Conservation (phyloP, 2,113 vertebrate species). For the Coracopsis vasa region DNA sequence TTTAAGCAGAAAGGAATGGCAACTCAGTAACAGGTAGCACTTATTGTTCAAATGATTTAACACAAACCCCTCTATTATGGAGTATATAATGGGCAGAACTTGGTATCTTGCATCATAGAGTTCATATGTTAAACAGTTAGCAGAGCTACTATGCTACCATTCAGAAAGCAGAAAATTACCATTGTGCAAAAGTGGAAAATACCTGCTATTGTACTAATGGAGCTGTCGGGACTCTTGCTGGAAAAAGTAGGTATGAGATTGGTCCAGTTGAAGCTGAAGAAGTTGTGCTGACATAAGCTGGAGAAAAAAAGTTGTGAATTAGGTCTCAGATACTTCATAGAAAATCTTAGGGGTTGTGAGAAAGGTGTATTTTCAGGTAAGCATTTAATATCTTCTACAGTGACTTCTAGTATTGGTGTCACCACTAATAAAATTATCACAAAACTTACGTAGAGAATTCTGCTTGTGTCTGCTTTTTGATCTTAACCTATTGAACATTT, state of each 20-base stretch:
- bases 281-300: not conserved
- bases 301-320: not conserved
- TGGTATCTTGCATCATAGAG: not conserved
- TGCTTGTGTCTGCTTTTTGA: not conserved
- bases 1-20: not conserved
- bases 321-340: not conserved
- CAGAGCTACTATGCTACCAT: not conserved
- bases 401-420: not conserved
- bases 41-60: not conserved
- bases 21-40: not conserved
- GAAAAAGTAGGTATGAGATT: not conserved
- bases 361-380: not conserved
- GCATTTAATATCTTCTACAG: not conserved
- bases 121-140: not conserved
- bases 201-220: not conserved
- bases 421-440: not conserved
- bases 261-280: not conserved
- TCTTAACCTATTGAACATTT: not conserved
- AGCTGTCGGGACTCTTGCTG: not conserved
- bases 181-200: constrained; percentile 4
- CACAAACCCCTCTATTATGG: not conserved
- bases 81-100: not conserved
- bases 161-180: not conserved
- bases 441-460: not conserved
- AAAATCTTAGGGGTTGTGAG: not conserved